Base-by-base conservation (phyloP, 2,888 invertebrate species). In the Myopa tessellatipennis region DNA sequence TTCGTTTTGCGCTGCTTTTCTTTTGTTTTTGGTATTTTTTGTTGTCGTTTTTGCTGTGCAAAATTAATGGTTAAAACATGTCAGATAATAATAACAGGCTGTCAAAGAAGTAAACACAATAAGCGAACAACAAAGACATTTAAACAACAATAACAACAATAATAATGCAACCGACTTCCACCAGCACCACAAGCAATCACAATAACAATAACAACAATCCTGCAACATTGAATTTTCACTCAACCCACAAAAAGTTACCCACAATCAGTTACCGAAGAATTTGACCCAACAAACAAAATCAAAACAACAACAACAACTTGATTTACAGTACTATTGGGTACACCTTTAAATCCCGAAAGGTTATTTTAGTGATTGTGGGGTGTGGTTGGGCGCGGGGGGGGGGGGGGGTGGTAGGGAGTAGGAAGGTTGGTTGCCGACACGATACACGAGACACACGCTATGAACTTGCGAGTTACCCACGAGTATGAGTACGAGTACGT, bases 21-120 rank as follows among this genome's bases (percentile, higher is more conserved):
- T 60, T 40, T 61, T 40, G 18, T 72, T 60, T 60, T 72, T 72
- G 60, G 3, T 69, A 16, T 34, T 68, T 73, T 61, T 61, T 73
- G 63, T 52, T 26, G 34, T 55, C 34, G n/a, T 12, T 58, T 58
- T 63, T 34, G 26, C 60, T 34, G n/a, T 6, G 40, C 69, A 50
- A 69, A 69, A 18, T 52, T 63, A 63, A 63, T 63, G 63, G 52
- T 36, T 50, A 63, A 65, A 63, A 40, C 52, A 63, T 63, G 61
- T 74, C 38, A 34, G 63, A 71, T 26, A 34, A 60, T 26, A 26
- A 38, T 36, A 55, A 70, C 4, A 70, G 55, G 70, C 70, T 55
- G 52, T 55, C 70, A 70, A 70, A 50, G 55, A 55, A 55, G 58
- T 6, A 58, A 58, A 6, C n/a, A 6, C 58, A 58, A n/a, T 58